These are phyloP conservation scores for Noctua janthina DNA, from an alignment of 2,888 invertebrate species.

Conservation along the genomic window DNA sequence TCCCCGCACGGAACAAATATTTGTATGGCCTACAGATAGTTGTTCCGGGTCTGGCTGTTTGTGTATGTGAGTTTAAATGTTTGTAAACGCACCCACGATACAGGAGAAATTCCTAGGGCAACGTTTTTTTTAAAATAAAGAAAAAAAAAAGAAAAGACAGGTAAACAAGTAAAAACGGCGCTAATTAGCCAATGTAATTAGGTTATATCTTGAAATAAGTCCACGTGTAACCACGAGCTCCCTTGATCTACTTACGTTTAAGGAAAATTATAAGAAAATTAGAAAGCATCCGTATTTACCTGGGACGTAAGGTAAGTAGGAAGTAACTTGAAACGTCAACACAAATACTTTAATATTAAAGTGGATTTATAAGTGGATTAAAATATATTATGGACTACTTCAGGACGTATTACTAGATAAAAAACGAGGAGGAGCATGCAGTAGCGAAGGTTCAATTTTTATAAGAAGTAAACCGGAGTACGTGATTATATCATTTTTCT, in stretches of 20 bases:
- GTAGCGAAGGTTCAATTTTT: too few species aligned
- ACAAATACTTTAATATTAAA: background rate
- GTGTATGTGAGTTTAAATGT: too few species aligned
- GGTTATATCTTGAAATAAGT: constrained; percentile 9
- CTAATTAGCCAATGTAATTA: background rate
- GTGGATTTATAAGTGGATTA: too few species aligned
- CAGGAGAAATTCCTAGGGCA: too few species aligned
- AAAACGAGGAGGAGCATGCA: background rate
- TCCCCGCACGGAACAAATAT: too few species aligned
- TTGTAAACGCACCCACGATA: too few species aligned
- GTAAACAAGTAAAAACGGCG: background rate
- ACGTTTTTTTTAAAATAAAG: too few species aligned
- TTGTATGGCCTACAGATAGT: too few species aligned
- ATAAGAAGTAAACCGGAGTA: too few species aligned
- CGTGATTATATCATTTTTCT: too few species aligned
- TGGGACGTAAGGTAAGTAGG: background rate
- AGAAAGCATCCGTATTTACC: background rate
- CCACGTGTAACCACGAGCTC: constrained; percentile 14
- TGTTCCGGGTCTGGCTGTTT: too few species aligned
- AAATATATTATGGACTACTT: background rate
- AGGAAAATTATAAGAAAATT: constrained; percentile 11
- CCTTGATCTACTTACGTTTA: constrained; percentile 4
- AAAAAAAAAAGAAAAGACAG: too few species aligned
- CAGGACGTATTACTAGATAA: background rate
- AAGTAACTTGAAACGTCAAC: background rate